Base-by-base conservation (phyloP, 92 coral and sea anemone genomes). In the Metridium senile region DNA sequence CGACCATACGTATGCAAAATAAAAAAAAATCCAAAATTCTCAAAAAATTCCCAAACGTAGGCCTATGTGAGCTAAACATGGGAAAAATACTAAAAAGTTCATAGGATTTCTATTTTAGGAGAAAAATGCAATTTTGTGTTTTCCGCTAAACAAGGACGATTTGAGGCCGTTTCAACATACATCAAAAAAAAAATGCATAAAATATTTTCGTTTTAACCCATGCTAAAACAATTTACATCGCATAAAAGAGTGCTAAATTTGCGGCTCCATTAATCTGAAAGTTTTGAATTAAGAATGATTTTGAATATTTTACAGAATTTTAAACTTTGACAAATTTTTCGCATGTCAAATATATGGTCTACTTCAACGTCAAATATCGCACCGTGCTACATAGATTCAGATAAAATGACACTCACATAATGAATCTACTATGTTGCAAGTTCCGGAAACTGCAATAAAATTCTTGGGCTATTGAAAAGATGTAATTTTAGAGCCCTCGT, bases 1-100 rank as follows among this genome's bases (percentile, higher is more conserved):
- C n/a, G n/a, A n/a, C n/a, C n/a, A n/a, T n/a, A n/a, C n/a, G n/a
- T n/a, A n/a, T n/a, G n/a, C n/a, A n/a, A n/a, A n/a, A n/a, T n/a
- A n/a, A n/a, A n/a, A n/a, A n/a, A n/a, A n/a, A n/a, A n/a, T n/a
- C n/a, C n/a, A n/a, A n/a, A 65, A 64, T 45, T 57, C 63, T 79
- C 80, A 71, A 46, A 79, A 34, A 39, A 30, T 71, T 35, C 84
- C 69, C 70, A 71, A 79, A 79, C 51, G 62, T 81, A 59, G 86
- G 72, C 86, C 86, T 29, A 52, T 32, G 53, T 82, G 86, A 82
- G 45, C 83, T 78, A 69, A 43, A 46, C 47, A 62, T 74, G 52
- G 86, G 81, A 66, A 63, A 82, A 82, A 62, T 82, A 82, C 74
- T 51, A 49, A 81, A 72, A 81, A 11, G 74, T 81, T 74, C 74